These are phyloP conservation scores for Calosoma granatense DNA, from an alignment of 1,140 invertebrate genomes.

Conservation along the genomic window DNA sequence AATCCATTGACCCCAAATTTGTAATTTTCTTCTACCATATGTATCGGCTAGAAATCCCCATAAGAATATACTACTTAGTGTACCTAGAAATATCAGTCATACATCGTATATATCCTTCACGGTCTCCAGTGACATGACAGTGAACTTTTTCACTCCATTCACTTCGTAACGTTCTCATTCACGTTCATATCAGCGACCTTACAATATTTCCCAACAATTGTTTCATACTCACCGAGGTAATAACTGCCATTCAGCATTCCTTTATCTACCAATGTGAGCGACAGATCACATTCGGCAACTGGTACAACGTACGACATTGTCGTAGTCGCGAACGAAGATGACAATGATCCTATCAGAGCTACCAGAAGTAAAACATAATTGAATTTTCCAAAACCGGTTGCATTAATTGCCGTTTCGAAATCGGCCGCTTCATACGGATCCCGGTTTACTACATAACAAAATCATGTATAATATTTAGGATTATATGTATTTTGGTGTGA, in stretches of 20 bases:
- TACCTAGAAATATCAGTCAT: too few species aligned
- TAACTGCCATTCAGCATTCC: constrained; percentile 54
- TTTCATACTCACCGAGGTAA: constrained; percentile 54
- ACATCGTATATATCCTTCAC: too few species aligned
- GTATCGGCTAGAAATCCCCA: constrained; percentile 72
- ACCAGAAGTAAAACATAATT: constrained; percentile 50
- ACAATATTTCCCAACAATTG: too few species aligned
- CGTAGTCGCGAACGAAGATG: constrained; percentile 52
- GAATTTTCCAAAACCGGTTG: constrained; percentile 49
- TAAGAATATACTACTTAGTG: constrained; percentile 64
- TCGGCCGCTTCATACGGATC: constrained; percentile 29
- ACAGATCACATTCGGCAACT: constrained; percentile 57
- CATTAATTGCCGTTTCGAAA: constrained; percentile 32
- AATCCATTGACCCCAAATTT: constrained; percentile 55
- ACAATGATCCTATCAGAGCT: constrained; percentile 50
- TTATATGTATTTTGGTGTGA: neutral
- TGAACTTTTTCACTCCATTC: too few species aligned
- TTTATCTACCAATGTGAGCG: constrained; percentile 51
- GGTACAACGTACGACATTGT: constrained; percentile 59
- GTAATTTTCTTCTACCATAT: constrained; percentile 52
- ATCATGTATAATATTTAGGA: neutral
- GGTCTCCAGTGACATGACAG: too few species aligned
- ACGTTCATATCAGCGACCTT: too few species aligned
- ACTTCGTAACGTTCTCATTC: too few species aligned
- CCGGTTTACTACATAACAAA: neutral